Evolutionary conservation across 2,888 invertebrate genomes (phyloP), one percentile per base, ranked within the genome.

Genomic region (Ochlodes sylvanus): DNA sequence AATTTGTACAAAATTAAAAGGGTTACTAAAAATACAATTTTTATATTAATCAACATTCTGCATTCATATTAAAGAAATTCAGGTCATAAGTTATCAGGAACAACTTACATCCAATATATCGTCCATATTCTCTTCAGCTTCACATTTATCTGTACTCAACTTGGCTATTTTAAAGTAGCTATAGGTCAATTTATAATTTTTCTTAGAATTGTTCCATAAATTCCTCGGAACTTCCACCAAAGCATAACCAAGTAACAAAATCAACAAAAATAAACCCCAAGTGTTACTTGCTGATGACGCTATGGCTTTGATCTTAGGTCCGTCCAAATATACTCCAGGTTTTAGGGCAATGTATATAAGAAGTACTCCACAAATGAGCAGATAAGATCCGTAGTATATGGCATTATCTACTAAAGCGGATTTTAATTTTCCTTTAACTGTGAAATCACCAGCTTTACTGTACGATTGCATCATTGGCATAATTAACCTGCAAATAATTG

Each of bases 391-490:
- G 82, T 99, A 99, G 90, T 99, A 99, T 73, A 99, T 98, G 2
- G 98, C 98, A 89, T 99, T 99, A 85, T 99, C 99, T 55, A 99
- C 97, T 56, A 99, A 86, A 0, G 99, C 98, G 0, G 99, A 98
- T 84, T 98, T 98, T 3, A 99, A 89, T 92, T 99, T 99, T 41
- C 99, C 98, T 82, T 97, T 96, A 0, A 98, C 96, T 0, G 98
- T 98, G 85, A 99, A 99, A 85, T 99, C 99, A 2, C 99, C 99
- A 1, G 99, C 99, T 91, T 98, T 98, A 69, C 98, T 97, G 86
- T 99, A 99, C 0, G 99, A 99, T 84, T 99, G 99, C 99, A 99
- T 99, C 92, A 99, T 95, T 2, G 99, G 99, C 94, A 99, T 96
- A 65, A 99, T 96, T 19, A 99, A 90, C 98, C 97, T 97, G 88